Evolutionary conservation across 2,888 invertebrate genomes (phyloP).

Genomic region (Zele albiditarsus): DNA sequence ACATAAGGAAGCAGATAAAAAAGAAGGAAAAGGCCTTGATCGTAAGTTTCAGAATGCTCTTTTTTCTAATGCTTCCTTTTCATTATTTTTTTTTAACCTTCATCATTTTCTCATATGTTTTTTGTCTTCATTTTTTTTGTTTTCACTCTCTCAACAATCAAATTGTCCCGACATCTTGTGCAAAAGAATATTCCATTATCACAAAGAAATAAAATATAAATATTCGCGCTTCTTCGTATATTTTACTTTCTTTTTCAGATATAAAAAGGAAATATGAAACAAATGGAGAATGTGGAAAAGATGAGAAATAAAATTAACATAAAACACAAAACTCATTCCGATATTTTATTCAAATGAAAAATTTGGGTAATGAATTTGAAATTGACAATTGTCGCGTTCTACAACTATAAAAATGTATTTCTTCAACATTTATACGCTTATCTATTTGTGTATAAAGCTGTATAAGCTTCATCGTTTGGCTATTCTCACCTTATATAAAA

Average conservation of each 20-base stretch:
- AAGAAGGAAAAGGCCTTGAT: not conserved
- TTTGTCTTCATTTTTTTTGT: not conserved
- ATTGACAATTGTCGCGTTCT: not conserved
- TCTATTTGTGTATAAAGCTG: too few relatives aligned
- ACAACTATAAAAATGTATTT: not conserved
- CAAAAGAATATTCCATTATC: not conserved
- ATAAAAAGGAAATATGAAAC: not conserved
- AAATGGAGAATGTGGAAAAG: not conserved
- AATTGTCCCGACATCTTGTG: not conserved
- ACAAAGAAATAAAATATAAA: too few relatives aligned
- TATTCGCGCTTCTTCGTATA: not conserved
- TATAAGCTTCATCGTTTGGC: not conserved
- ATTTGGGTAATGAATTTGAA: not conserved
- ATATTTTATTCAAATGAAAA: not conserved
- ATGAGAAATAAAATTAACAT: not conserved
- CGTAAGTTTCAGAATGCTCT: not conserved
- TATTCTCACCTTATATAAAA: not conserved
- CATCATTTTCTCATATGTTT: not conserved
- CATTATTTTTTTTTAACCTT: not conserved
- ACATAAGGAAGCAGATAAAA: slow-evolving; percentile 1
- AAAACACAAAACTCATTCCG: not conserved
- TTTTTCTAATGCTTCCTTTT: not conserved
- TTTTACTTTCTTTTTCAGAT: not conserved
- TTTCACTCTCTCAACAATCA: not conserved
- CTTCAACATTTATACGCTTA: not conserved